Conservation (phyloP, 1,140 invertebrate genomes). For the Stegodyphus mimosarum region DNA sequence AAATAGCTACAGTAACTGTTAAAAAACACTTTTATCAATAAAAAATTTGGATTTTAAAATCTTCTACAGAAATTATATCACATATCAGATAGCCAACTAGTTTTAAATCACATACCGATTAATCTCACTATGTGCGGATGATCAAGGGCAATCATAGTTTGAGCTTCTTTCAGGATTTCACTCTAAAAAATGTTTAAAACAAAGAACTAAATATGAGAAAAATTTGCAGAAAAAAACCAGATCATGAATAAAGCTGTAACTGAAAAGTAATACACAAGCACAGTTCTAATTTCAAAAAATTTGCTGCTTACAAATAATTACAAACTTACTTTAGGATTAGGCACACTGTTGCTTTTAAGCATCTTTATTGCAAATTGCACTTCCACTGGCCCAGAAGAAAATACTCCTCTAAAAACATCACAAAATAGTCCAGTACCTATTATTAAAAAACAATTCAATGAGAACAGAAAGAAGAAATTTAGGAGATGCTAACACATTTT, state of each 20-base stretch:
- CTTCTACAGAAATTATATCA: too few species aligned
- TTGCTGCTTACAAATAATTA: too few species aligned
- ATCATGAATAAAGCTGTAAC: too few species aligned
- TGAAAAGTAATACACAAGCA: too few species aligned
- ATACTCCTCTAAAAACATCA: conserved; percentile 68
- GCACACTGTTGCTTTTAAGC: conserved; percentile 68
- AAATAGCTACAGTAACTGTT: not conserved
- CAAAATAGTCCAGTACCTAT: conserved; percentile 71
- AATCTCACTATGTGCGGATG: conserved; percentile 70
- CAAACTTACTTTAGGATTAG: conserved; percentile 63
- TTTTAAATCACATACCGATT: conserved; percentile 66
- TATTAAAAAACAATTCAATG: not conserved
- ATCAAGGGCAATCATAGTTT: conserved; percentile 69
- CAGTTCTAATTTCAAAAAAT: too few species aligned
- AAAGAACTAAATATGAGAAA: not conserved
- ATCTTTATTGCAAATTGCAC: conserved; percentile 71
- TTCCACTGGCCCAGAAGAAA: conserved; percentile 64
- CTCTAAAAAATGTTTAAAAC: conserved; percentile 63
- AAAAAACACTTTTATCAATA: too few species aligned
- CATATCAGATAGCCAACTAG: not conserved
- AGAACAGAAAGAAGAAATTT: too few species aligned
- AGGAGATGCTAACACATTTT: too few species aligned
- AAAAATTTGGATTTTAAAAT: too few species aligned
- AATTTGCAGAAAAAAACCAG: not conserved
- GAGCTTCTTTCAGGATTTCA: conserved; percentile 70